These are phyloP conservation scores for Myotis pilosus DNA, from an alignment of 2,797 vertebrate genomes.

Conservation along the genomic window DNA sequence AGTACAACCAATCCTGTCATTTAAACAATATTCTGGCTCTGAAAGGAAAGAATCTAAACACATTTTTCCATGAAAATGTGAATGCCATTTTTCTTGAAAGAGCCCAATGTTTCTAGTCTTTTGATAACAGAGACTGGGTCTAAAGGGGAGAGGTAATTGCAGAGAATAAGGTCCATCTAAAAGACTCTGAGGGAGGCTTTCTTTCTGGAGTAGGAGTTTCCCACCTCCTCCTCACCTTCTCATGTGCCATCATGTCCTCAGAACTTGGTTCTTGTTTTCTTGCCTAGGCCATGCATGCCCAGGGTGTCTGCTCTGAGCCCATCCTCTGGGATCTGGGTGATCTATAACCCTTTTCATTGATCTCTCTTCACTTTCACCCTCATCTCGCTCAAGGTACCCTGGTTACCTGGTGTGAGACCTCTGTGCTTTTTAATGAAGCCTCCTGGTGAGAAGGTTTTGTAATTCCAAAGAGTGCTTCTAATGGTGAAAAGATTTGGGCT, in stretches of 20 bases:
- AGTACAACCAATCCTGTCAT: not conserved
- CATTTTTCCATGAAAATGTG: conserved; percentile 22
- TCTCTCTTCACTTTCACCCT: not conserved
- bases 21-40: conserved; percentile 52
- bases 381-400: not conserved
- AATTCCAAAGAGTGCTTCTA: not conserved
- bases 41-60: conserved; percentile 32
- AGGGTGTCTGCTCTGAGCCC: not conserved
- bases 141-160: not conserved
- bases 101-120: not conserved
- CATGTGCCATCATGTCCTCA: fast-evolving
- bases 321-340: not conserved
- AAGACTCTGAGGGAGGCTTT: not conserved
- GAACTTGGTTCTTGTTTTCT: not conserved
- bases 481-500: not conserved
- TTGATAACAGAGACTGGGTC: not conserved
- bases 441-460: not conserved
- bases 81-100: conserved; percentile 39
- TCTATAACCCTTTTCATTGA: not conserved
- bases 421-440: not conserved
- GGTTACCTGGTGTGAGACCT: not conserved
- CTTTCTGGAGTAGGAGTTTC: not conserved
- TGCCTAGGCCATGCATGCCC: not conserved
- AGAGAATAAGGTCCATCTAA: not conserved
- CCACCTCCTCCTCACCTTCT: not conserved